Percentiles rank a stretch among this genome's conserved stretches.
Conservation (phyloP, 2,113 vertebrate species). For the Dicentrarchus labrax region DNA sequence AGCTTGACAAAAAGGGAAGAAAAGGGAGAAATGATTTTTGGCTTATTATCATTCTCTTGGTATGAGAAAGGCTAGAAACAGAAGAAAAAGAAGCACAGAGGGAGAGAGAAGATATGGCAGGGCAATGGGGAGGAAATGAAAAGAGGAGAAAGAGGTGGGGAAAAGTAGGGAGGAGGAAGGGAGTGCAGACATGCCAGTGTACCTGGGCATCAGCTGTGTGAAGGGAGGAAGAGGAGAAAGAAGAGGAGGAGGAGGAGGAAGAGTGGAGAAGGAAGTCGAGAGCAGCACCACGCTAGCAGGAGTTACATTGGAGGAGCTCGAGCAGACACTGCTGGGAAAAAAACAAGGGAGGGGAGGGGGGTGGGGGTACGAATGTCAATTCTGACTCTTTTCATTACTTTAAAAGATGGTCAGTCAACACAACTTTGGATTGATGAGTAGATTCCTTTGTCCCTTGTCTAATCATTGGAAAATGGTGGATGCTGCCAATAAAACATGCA, state of each 20-base stretch:
- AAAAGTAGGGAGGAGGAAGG: not conserved
- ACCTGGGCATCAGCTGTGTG: constrained; percentile 82
- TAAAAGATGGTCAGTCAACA: constrained; percentile 46
- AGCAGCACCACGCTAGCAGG: constrained; percentile 84
- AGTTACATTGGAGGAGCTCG: constrained; percentile 81
- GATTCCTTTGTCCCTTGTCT: constrained; percentile 1
- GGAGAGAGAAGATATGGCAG: constrained; percentile 20
- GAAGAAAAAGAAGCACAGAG: not conserved
- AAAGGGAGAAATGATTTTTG: constrained; percentile 5
- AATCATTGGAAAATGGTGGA: not conserved
- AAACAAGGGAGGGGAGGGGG: constrained; percentile 42
- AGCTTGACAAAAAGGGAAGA: constrained; percentile 17
- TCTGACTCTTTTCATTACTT: constrained; percentile 47
- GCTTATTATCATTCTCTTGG: constrained; percentile 27
- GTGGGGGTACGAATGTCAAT: constrained; percentile 46
- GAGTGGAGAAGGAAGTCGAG: constrained; percentile 84
- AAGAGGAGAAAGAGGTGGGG: not conserved
- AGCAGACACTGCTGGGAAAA: constrained; percentile 79
- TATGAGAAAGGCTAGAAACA: not conserved
- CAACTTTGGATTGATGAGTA: constrained; percentile 21
- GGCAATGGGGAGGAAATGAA: constrained; percentile 19
- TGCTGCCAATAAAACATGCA: constrained; percentile 23
- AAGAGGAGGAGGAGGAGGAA: constrained; percentile 81
- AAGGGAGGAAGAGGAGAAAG: constrained; percentile 82
- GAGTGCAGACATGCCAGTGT: constrained; percentile 76